Conservation (phyloP, 2,797 vertebrate genomes). For the Dicrostonyx torquatus region DNA sequence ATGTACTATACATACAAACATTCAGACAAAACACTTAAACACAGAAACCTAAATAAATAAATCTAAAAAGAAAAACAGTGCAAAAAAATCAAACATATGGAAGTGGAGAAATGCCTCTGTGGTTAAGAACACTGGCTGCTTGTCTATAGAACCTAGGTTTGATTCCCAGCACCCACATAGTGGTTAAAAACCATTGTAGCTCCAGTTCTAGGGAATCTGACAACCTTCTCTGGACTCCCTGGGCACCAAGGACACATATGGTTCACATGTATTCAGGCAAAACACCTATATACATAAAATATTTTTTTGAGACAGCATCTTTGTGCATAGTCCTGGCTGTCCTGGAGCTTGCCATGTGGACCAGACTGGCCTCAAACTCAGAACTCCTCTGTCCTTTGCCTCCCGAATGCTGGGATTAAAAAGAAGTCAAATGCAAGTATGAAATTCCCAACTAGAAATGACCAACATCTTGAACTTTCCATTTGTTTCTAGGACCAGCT, state of each 20-base stretch:
- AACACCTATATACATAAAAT: neutral
- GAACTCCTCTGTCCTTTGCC: no score
- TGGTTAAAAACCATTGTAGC: neutral
- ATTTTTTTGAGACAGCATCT: neutral
- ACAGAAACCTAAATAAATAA: neutral
- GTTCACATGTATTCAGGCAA: neutral
- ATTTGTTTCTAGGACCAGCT: neutral
- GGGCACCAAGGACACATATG: neutral
- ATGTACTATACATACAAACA: neutral
- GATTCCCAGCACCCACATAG: neutral
- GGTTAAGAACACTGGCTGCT: neutral
- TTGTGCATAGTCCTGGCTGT: neutral
- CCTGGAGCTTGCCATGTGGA: neutral
- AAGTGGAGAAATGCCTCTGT: neutral
- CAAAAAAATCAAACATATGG: neutral
- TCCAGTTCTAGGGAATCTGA: neutral
- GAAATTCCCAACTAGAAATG: neutral
- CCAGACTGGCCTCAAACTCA: neutral
- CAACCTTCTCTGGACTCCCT: neutral
- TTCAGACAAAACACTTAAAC: neutral
- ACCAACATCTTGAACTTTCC: neutral
- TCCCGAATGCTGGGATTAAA: neutral
- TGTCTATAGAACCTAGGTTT: neutral
- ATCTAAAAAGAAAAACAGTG: neutral
- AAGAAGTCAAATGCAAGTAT: neutral